A percentile compares a stretch with the other conserved stretches of the same genome.
Conservation (phyloP, 2,113 vertebrate species). For the Numenius arquata region DNA sequence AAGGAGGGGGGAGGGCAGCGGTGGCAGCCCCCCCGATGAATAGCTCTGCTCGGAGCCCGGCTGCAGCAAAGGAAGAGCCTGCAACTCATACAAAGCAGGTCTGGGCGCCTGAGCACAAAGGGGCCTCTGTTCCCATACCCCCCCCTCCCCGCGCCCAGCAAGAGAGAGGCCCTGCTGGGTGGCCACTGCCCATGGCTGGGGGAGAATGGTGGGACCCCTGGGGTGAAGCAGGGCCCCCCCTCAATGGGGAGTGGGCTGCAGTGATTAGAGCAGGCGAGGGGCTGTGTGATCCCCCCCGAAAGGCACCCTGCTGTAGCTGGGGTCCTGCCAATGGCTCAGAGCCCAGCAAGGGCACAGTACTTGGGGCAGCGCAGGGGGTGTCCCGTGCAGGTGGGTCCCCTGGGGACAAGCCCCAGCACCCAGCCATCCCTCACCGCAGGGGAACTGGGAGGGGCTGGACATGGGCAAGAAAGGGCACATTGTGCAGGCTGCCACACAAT, state of each 20-base stretch:
- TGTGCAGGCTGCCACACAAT: slow-evolving; percentile 32
- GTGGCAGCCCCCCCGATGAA: not conserved
- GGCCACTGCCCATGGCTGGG: not conserved
- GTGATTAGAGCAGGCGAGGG: not conserved
- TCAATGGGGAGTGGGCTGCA: not conserved
- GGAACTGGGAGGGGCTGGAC: not conserved
- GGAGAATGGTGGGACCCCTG: not conserved
- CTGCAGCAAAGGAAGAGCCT: slow-evolving; percentile 66
- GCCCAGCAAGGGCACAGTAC: not conserved
- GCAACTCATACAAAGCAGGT: slow-evolving; percentile 75
- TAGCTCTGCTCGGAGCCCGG: slow-evolving; percentile 47
- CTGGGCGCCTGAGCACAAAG: slow-evolving; percentile 71
- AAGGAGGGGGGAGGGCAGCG: not conserved
- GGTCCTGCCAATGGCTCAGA: not conserved
- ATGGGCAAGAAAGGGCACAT: not conserved
- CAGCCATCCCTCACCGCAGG: not conserved
- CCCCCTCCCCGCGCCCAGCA: not conserved
- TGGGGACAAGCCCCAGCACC: not conserved
- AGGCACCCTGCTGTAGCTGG: not conserved
- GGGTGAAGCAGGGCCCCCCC: not conserved
- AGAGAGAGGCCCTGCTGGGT: slow-evolving; percentile 33
- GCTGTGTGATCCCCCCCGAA: rapidly evolving
- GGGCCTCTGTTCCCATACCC: slow-evolving; percentile 66
- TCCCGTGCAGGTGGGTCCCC: not conserved
- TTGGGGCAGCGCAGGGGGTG: not conserved